Percentiles rank a stretch among this genome's conserved stretches.
Evolutionary conservation across 2,888 invertebrate species (phyloP).

Genomic region (Pterobdella sp.): DNA sequence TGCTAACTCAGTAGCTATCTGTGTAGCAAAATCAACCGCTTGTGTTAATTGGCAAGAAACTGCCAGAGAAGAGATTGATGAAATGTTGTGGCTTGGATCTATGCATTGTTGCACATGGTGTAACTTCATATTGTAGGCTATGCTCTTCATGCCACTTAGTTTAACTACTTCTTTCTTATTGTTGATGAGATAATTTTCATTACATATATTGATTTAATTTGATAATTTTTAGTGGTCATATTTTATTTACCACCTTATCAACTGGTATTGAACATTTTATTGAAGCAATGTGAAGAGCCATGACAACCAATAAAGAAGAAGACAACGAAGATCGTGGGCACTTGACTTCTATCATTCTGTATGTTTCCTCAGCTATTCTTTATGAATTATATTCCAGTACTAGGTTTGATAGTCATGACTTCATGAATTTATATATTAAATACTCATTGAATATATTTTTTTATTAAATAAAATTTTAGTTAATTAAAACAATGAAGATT

Average conservation of each 20-base stretch:
- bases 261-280: neutral
- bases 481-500: neutral
- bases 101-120: neutral
- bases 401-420: neutral
- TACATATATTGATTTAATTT: neutral
- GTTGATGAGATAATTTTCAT: neutral
- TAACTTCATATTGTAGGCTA: neutral
- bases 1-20: neutral
- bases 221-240: neutral
- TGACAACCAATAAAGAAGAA: neutral
- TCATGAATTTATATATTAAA: neutral
- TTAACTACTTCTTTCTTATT: neutral
- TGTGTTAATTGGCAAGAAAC: neutral
- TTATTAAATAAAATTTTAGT: neutral
- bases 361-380: neutral
- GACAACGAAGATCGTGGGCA: neutral
- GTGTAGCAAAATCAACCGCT: neutral
- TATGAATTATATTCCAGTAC: neutral
- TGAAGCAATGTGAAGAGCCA: slow-evolving; percentile 1
- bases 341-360: neutral
- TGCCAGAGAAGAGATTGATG: neutral
- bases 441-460: neutral
- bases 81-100: neutral
- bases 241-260: neutral
- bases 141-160: neutral